A percentile compares a stretch with the other conserved stretches of the same genome.
phyloP scores from a whole-genome alignment of 2,888 invertebrate genomes.

The Cylindroiulus punctatus region DNA sequence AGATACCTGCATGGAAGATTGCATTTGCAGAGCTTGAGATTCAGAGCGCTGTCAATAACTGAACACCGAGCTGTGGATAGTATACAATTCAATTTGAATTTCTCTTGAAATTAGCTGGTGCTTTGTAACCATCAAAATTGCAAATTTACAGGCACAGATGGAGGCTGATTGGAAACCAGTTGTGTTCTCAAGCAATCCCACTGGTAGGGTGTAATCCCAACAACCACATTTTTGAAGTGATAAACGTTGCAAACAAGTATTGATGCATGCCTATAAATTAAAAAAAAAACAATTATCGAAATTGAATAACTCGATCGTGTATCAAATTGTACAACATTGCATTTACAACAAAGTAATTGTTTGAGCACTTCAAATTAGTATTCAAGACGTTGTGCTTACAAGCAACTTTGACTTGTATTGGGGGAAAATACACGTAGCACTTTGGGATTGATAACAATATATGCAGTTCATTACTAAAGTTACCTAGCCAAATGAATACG shows the following conservation, averaged over 20 bases:
- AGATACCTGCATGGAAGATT: slow-evolving; percentile 51
- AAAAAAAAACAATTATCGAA: too few relatives aligned
- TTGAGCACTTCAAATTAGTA: background rate
- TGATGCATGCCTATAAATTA: slow-evolving; percentile 53
- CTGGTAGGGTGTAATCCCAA: slow-evolving; percentile 53
- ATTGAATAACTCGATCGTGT: too few relatives aligned
- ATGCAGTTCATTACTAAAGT: too few relatives aligned
- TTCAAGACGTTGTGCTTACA: too few relatives aligned
- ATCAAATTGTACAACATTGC: background rate
- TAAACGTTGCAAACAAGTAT: slow-evolving; percentile 50
- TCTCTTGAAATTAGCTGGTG: too few relatives aligned
- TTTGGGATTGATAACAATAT: background rate
- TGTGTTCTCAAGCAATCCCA: slow-evolving; percentile 1
- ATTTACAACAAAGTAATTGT: too few relatives aligned
- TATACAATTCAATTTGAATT: background rate
- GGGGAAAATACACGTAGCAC: background rate
- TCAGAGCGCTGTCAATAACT: slow-evolving; percentile 40
- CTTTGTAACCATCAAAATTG: too few relatives aligned
- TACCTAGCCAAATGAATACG: background rate
- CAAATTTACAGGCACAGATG: slow-evolving; percentile 49
- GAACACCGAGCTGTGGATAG: slow-evolving; percentile 49
- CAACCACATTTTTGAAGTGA: slow-evolving; percentile 49
- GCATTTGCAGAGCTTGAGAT: slow-evolving; percentile 50
- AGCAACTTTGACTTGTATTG: too few relatives aligned
- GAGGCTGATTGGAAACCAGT: background rate